These are phyloP conservation scores for Gastracanthus pulcherrimus DNA, from an alignment of 2,888 invertebrate genomes.

Conservation along the genomic window DNA sequence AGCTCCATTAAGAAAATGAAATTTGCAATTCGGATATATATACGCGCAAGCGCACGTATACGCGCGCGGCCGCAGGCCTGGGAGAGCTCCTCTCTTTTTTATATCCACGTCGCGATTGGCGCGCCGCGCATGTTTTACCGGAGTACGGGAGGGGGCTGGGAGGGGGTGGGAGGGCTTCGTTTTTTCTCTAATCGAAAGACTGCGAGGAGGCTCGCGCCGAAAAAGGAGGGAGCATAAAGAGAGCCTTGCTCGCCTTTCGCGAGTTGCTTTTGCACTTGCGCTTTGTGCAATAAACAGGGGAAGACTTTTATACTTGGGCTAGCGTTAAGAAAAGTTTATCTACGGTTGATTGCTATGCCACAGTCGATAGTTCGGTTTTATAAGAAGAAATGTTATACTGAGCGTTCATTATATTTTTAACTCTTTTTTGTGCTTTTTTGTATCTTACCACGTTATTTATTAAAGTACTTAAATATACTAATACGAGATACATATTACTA, in stretches of 20 bases:
- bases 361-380: no score
- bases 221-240: neutral
- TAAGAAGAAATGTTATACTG: no score
- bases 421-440: no score
- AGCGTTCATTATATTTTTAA: no score
- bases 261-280: no score
- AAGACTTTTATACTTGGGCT: no score
- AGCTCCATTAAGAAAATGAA: slow-evolving; percentile 73
- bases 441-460: no score
- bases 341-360: no score
- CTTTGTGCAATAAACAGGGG: no score
- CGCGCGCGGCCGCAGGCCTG: neutral
- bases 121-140: slow-evolving; percentile 37
- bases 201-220: neutral
- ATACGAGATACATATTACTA: no score
- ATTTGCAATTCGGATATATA: slow-evolving; percentile 68
- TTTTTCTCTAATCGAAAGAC: slow-evolving; percentile 2
- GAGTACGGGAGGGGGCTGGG: neutral
- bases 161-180: neutral
- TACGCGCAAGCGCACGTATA: neutral
- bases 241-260: neutral
- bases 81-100: slow-evolving; percentile 29
- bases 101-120: slow-evolving; percentile 55
- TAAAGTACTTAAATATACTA: no score
- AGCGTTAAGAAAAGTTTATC: no score